These are phyloP conservation scores for Noturus placidus DNA, from an alignment of 2,113 vertebrate genomes.

Conservation along the genomic window DNA sequence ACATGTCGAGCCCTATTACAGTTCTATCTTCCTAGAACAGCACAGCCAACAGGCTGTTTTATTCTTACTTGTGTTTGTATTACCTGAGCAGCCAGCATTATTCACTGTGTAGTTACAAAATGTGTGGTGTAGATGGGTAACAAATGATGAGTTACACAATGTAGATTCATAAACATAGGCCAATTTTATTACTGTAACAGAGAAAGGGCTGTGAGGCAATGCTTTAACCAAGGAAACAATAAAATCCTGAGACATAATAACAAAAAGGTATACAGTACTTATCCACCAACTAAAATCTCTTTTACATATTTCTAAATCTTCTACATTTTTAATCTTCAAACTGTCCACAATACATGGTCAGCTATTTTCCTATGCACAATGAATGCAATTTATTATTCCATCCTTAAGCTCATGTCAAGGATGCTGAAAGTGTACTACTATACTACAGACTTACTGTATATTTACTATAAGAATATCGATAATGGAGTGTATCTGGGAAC, in stretches of 20 bases:
- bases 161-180: neutral
- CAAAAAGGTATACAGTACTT: slow-evolving; percentile 27
- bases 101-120: neutral
- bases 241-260: slow-evolving; percentile 6
- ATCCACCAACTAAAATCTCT: neutral
- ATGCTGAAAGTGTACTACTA: neutral
- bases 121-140: neutral
- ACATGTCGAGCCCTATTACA: neutral
- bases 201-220: neutral
- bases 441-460: neutral
- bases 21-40: neutral
- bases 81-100: neutral
- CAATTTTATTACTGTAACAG: slow-evolving; percentile 17
- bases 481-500: neutral
- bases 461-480: neutral
- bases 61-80: neutral
- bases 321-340: neutral
- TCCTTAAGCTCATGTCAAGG: neutral
- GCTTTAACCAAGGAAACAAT: neutral
- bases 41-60: neutral
- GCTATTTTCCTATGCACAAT: neutral
- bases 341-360: neutral
- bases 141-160: neutral
- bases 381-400: neutral
- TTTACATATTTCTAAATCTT: neutral